Base-by-base conservation (phyloP, 2,113 vertebrate species). In the Aptenodytes forsteri region DNA sequence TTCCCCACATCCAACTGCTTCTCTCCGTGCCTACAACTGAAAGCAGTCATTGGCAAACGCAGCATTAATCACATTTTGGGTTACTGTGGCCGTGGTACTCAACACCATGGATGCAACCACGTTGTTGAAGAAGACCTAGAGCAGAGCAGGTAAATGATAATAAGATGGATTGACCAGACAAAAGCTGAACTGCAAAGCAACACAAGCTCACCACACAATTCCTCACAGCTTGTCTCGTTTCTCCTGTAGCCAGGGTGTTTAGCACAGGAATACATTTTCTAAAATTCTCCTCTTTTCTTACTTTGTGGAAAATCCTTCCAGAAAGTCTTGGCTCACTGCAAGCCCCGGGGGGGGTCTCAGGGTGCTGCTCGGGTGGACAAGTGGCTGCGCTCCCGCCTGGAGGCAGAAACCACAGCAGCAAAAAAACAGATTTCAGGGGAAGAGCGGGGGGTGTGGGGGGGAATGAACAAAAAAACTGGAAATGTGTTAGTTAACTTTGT, bases 401-500 rank as follows among this genome's bases (percentile, higher is more conserved):
- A 95, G 84, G 89, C 94, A 94, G 89, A 83, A 96, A 96, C 75
- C 92, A 83, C 85, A 89, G 71, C 67, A 83, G 92, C 67, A 96
- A 72, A 86, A 95, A 84, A 55, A 2, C 88, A 91, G 91, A 89
- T 91, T 96, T 96, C 91, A 94, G 1, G 6, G 90, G 91, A 79
- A 95, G 73, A 96, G 92, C 71, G 70, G 59, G 66, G 88, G 26
- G n/a, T 42, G 42, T 42, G 49, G 49, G 22, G 36, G 69, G n/a
- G 59, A 25, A 58, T n/a, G 89, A 92, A 96, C 90, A 92, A 90
- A 87, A 89, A 92, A 90, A 34, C 58, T 83, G 71, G 75, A 61
- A 96, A 97, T 85, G 96, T 96, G 95, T 94, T 94, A 96, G 87
- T 82, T 97, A 96, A 97, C 94, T 97, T 95, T 12, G 2, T 92